Evolutionary conservation across 2,797 vertebrate genomes (phyloP).

Genomic region (Arvicola amphibius): DNA sequence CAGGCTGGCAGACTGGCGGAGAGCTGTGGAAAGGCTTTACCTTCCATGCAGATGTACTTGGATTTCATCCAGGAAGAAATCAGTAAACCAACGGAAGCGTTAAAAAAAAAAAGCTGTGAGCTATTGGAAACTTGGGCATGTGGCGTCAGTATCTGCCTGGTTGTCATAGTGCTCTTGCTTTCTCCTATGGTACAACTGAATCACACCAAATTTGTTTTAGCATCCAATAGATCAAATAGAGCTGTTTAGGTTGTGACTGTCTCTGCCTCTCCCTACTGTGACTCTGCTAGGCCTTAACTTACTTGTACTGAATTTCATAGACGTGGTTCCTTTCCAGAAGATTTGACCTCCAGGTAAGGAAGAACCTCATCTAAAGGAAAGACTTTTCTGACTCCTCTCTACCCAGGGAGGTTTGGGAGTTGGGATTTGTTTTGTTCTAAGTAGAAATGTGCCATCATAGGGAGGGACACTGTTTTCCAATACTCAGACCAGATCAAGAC

Average conservation of each 20-base stretch:
- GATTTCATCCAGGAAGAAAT: slow-evolving; percentile 38
- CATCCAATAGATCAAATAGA: neutral
- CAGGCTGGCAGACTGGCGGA: neutral
- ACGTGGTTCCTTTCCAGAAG: neutral
- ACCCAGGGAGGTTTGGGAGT: neutral
- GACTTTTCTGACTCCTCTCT: neutral
- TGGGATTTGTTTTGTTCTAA: neutral
- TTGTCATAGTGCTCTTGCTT: neutral
- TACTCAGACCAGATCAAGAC: neutral
- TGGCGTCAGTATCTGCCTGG: neutral
- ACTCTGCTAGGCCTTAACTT: neutral
- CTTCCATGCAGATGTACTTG: neutral
- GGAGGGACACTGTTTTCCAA: neutral
- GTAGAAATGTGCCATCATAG: neutral
- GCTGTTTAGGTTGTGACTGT: neutral
- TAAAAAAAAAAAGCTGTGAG: neutral
- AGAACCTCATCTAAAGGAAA: neutral
- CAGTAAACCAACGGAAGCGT: neutral
- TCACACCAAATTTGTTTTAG: neutral
- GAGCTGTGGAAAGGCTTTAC: neutral
- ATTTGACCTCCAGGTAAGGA: neutral
- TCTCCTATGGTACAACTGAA: neutral
- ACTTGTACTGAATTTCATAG: neutral
- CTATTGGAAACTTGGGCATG: neutral
- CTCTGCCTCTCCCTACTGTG: neutral